These are phyloP conservation scores for Platalea minor DNA, from an alignment of 2,797 vertebrate genomes.

Conservation along the genomic window DNA sequence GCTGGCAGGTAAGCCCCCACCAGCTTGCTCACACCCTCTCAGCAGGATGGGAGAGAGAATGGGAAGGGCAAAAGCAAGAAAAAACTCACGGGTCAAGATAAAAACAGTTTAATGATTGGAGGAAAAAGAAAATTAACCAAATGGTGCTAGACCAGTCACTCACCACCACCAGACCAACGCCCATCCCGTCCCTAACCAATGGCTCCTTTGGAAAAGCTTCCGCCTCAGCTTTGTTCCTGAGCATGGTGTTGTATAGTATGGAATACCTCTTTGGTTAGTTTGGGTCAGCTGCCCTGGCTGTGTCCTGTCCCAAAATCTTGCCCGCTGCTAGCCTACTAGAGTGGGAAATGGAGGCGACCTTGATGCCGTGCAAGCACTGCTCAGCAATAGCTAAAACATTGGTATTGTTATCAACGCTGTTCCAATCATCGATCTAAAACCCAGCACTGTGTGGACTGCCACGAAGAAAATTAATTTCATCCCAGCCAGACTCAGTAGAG, in stretches of 20 bases:
- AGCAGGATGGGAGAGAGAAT: neutral
- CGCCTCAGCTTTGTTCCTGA: neutral
- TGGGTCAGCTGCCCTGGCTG: neutral
- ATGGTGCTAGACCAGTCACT: neutral
- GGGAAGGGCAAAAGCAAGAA: neutral
- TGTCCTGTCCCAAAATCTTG: neutral
- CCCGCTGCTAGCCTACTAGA: neutral
- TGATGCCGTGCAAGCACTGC: neutral
- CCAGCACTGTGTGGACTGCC: neutral
- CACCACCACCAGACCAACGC: neutral
- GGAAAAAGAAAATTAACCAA: neutral
- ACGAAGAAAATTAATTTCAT: neutral
- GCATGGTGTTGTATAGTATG: neutral
- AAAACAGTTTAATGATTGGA: neutral
- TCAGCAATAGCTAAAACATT: neutral
- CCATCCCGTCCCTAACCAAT: neutral
- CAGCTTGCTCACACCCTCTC: neutral
- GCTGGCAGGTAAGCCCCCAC: neutral
- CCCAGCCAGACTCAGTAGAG: neutral
- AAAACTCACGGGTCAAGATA: neutral
- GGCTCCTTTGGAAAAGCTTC: neutral
- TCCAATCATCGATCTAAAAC: neutral
- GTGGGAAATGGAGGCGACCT: neutral
- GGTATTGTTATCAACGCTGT: accelerated
- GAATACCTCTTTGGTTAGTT: neutral